Evolutionary conservation across 2,797 vertebrate species (phyloP), one percentile per base, ranked within the genome.

Genomic region (Enteromius argenteus): DNA sequence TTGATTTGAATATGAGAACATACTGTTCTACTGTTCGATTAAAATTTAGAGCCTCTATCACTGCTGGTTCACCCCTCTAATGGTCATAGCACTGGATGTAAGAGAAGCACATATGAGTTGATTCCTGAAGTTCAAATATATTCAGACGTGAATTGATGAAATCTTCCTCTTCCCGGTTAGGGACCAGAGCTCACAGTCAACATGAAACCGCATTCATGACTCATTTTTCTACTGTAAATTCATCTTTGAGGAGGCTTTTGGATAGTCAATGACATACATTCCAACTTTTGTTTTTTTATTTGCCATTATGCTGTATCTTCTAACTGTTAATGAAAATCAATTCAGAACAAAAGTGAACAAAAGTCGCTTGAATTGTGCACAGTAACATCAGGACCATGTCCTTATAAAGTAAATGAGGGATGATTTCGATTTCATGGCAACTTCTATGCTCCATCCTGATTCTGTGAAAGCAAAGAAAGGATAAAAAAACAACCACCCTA

Each of bases 1-100:
- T 85, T 80, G 56, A 44, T 84, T 73, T 83, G 76, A 46, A 77
- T 37, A 35, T 15, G 10, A 49, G 30, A 73, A 62, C n/a, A n/a
- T n/a, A n/a, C n/a, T n/a, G n/a, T n/a, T n/a, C n/a, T n/a, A n/a
- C n/a, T 11, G 62, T 27, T 49, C 21, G n/a, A 72, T 30, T 0
- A 11, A 3, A 56, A 68, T 58, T 83, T 44, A 11, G 49, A 19
- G 15, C 37, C 49, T 76, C n/a, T 37, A 0, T 53, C 1, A 8
- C 19, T 11, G 17, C 71, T 21, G 10, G 30, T 66, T 44, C 11
- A 68, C 56, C 46, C 60, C 9, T 75, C 58, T 67, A 53, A 76
- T 32, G 46, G 42, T 66, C 15, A 19, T 53, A 53, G 32, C 27
- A 4, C 30, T 27, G 71, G 17, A 62, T 35, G 53, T 14, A 62